Percentiles rank a stretch among this genome's conserved stretches.
phyloP scores from a whole-genome alignment of 1,140 invertebrate genomes.

The Brachionus sp. region DNA sequence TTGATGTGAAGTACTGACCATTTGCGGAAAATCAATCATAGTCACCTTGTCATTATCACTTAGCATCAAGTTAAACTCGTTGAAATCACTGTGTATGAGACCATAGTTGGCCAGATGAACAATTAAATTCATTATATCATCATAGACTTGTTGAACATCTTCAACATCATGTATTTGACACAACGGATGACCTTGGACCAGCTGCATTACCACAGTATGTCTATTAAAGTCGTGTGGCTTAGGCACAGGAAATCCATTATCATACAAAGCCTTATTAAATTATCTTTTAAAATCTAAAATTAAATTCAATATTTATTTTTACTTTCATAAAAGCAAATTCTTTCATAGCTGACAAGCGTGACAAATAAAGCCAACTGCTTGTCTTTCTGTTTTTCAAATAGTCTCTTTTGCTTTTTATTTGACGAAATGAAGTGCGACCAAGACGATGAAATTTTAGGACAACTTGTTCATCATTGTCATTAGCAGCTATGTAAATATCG shows the following conservation, averaged over 20 bases:
- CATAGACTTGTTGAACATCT: slow-evolving; percentile 77
- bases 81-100: slow-evolving; percentile 97
- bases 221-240: slow-evolving; percentile 89
- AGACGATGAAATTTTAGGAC: slow-evolving; percentile 84
- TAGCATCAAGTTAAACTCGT: slow-evolving; percentile 89
- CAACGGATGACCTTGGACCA: slow-evolving; percentile 68
- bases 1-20: slow-evolving; percentile 86
- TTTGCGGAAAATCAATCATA: slow-evolving; percentile 98
- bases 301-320: neutral
- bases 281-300: neutral
- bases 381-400: slow-evolving; percentile 86
- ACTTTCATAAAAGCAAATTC: slow-evolving; percentile 96
- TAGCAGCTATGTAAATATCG: slow-evolving; percentile 79
- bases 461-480: slow-evolving; percentile 70
- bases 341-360: slow-evolving; percentile 79
- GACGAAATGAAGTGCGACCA: slow-evolving; percentile 91
- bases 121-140: slow-evolving; percentile 90
- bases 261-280: slow-evolving; percentile 68
- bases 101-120: slow-evolving; percentile 84
- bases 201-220: slow-evolving; percentile 93
- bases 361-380: slow-evolving; percentile 94
- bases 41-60: slow-evolving; percentile 73
- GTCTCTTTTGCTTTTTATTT: slow-evolving; percentile 90
- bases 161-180: slow-evolving; percentile 73
- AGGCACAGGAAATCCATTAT: slow-evolving; percentile 87